Base-by-base conservation (phyloP, 2,113 vertebrate species). In the Acrocephalus kingi region DNA sequence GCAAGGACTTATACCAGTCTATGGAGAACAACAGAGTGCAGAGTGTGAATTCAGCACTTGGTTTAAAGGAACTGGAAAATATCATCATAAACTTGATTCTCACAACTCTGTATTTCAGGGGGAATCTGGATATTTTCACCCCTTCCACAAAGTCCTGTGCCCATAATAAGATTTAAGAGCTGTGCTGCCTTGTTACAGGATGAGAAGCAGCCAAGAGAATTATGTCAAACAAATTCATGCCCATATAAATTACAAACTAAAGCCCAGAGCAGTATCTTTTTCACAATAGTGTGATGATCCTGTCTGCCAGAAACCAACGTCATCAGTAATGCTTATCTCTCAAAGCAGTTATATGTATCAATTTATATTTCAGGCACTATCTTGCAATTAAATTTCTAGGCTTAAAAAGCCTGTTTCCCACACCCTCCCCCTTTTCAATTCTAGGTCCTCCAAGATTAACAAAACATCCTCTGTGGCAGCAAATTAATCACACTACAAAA, bases 401-500 rank as follows among this genome's bases (percentile, higher is more conserved):
- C 48, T 96, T 91, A 91, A 95, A 96, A 89, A 72, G 80, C 22
- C n/a, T 69, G 12, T 69, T 96, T 89, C 79, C 19, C 58, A 30
- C 37, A 63, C 67, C 46, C 74, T 89, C 35, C 10, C 21, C 24
- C 23, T 39, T 84, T 82, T 59, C 66, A 84, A 14, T 59, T 58
- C 52, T 62, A 33, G 52, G 74, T 82, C 67, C 77, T 96, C 71
- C 35, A 85, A 94, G 92, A 91, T 90, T 78, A 96, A 96, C 75
- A 89, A 92, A 93, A 51, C 19, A 72, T 87, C 31, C 49, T 84
- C 73, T 46, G 54, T 79, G 89, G 87, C 84, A 94, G 83, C 28
- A 87, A 96, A 96, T 96, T 84, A 94, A 89, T 94, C 92, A 92
- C 78, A 39, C 30, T 62, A 59, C 46, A 59, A 84, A 93, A 76